Percentiles rank a stretch among this genome's conserved stretches.
Evolutionary conservation across 1,140 invertebrate genomes (phyloP).

Genomic region (Macrocentrus cingulum): DNA sequence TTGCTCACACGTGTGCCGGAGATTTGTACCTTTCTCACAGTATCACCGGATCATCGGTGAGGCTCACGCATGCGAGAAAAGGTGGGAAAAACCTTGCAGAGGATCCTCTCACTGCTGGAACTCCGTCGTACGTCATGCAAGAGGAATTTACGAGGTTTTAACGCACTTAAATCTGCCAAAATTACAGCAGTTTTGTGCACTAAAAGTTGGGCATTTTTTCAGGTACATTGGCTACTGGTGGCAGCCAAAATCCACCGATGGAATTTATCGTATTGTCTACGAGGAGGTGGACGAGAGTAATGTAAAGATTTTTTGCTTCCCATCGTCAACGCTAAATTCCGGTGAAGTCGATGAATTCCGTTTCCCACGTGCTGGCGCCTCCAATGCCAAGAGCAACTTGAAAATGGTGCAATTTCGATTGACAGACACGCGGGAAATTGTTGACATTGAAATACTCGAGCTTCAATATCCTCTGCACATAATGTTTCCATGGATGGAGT

Average conservation of each 20-base stretch:
- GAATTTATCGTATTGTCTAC: conserved; percentile 86
- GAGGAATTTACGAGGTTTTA: conserved; percentile 84
- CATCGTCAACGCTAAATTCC: conserved; percentile 74
- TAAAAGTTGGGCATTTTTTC: conserved; percentile 14
- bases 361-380: conserved; percentile 87
- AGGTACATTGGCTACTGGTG: conserved; percentile 97
- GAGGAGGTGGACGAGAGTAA: conserved; percentile 95
- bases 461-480: conserved; percentile 72
- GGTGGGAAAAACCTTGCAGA: conserved; percentile 72
- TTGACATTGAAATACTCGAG: conserved; percentile 69
- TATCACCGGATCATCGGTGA: conserved; percentile 68
- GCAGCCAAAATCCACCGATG: conserved; percentile 79
- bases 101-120: conserved; percentile 86
- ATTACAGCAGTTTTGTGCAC: no score
- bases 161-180: no score
- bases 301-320: conserved; percentile 88
- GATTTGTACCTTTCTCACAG: conserved; percentile 89
- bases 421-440: conserved; percentile 66
- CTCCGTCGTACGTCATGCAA: conserved; percentile 96
- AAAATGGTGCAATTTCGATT: conserved; percentile 86
- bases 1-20: conserved; percentile 86
- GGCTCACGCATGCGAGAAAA: conserved; percentile 82
- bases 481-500: conserved; percentile 90
- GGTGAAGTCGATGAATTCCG: conserved; percentile 87
- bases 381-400: conserved; percentile 86